These are phyloP conservation scores for Danio rerio DNA, from an alignment of 2,113 vertebrate species.

Conservation along the genomic window GRCz12tu NC_133187.1:11878501-11879000, in stretches of 20 bases:
- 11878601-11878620: constrained; percentile 71
- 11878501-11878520: no score
- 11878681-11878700: constrained; percentile 85
- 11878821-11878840: constrained; percentile 73
- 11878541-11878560: constrained; percentile 56
- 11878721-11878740: background rate
- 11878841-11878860: constrained; percentile 78
- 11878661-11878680: constrained; percentile 88
- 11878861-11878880: constrained; percentile 79
- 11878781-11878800: constrained; percentile 81
- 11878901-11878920: background rate
- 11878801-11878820: constrained; percentile 83
- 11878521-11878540: background rate
- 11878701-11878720: constrained; percentile 61
- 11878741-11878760: background rate
- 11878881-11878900: constrained; percentile 73
- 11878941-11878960: no score
- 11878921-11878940: no score
- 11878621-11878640: constrained; percentile 69
- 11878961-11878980: no score
- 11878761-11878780: constrained; percentile 67
- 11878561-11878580: background rate
- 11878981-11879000: no score
- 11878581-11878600: constrained; percentile 61
- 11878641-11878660: constrained; percentile 76